These are phyloP conservation scores for Campylomormyrus tamandua DNA, from an alignment of 2,113 vertebrate genomes.

Conservation along the genomic window DNA sequence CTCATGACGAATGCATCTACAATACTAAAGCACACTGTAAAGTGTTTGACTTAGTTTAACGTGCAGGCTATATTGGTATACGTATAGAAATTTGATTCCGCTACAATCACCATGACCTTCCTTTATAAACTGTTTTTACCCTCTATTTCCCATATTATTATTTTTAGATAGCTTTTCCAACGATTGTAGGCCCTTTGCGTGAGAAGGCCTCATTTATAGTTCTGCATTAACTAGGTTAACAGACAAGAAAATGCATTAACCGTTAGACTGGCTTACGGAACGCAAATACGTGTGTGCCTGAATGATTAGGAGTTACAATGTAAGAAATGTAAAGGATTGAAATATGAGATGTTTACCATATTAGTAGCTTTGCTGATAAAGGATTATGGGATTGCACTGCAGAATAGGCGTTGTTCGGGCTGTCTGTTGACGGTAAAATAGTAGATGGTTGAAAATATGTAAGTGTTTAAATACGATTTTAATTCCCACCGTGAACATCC, in stretches of 20 bases:
- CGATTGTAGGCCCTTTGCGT: neutral
- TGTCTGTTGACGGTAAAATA: neutral
- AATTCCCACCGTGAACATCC: neutral
- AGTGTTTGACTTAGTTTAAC: neutral
- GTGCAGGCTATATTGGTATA: neutral
- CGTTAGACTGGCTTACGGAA: neutral
- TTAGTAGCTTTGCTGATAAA: neutral
- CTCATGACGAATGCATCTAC: neutral
- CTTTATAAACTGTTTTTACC: neutral
- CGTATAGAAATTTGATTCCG: neutral
- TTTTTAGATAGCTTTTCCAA: neutral
- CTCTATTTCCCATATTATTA: neutral
- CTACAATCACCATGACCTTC: neutral
- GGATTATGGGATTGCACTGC: neutral
- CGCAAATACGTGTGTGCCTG: neutral
- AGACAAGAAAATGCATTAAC: neutral
- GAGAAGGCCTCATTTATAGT: neutral
- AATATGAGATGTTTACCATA: conserved; percentile 1
- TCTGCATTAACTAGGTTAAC: conserved; percentile 2
- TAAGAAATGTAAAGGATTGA: neutral
- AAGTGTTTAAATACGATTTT: neutral
- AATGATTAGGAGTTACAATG: neutral
- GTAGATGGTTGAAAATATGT: neutral
- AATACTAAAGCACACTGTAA: neutral
- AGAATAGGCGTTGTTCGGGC: neutral